A percentile compares a stretch with the other conserved stretches of the same genome.
Evolutionary conservation across 2,888 invertebrate genomes (phyloP).

Genomic region (Neoaliturus tenellus): DNA sequence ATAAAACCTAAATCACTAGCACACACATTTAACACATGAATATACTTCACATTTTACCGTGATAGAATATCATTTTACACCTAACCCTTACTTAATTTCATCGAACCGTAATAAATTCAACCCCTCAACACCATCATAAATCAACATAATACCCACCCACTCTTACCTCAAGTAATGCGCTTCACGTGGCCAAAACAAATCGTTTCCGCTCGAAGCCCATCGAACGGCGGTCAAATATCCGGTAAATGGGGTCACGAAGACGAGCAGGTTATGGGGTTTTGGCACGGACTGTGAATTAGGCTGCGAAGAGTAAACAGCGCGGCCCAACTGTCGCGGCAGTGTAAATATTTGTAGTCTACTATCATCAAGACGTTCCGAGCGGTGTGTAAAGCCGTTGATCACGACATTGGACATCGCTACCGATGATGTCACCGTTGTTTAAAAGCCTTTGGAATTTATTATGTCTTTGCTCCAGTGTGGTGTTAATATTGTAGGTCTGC

Average conservation of each 20-base stretch:
- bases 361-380: background rate
- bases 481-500: no score
- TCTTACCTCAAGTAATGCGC: background rate
- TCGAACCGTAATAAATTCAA: no score
- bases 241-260: background rate
- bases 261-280: background rate
- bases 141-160: no score
- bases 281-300: slow-evolving; percentile 22
- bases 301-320: background rate
- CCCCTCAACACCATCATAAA: no score
- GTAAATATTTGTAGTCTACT: slow-evolving; percentile 12
- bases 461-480: no score
- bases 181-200: background rate
- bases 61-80: no score
- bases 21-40: no score
- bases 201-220: background rate
- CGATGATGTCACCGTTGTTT: background rate
- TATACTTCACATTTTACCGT: no score
- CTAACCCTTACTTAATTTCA: no score
- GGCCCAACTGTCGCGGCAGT: background rate
- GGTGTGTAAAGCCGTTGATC: background rate
- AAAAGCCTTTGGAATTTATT: no score
- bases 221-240: background rate
- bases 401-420: background rate
- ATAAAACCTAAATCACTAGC: no score